These are phyloP conservation scores for Dallia pectoralis DNA, from an alignment of 2,797 vertebrate genomes.

Conservation along the genomic window DNA sequence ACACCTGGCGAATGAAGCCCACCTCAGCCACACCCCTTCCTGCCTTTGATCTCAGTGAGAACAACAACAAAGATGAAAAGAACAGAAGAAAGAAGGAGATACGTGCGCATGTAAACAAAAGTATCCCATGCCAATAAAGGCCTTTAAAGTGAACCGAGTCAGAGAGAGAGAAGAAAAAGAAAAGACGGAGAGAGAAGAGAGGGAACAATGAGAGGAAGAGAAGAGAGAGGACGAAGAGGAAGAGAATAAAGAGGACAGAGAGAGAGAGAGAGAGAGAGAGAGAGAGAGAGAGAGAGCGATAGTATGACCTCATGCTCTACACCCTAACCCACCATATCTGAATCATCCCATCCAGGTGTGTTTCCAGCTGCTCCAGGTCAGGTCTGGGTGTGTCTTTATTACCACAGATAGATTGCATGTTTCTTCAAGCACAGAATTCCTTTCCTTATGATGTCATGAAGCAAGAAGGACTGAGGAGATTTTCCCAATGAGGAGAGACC, in stretches of 20 bases:
- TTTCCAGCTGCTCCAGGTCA: conserved; percentile 64
- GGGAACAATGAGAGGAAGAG: conserved; percentile 27
- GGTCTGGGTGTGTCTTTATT: conserved; percentile 62
- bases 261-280: background rate
- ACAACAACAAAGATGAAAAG: conserved; percentile 30
- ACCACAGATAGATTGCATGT: conserved; percentile 52
- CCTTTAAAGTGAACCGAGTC: conserved; percentile 19
- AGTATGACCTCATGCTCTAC: conserved; percentile 59
- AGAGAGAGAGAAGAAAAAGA: conserved; percentile 8
- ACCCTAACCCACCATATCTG: conserved; percentile 50
- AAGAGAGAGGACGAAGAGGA: conserved; percentile 37
- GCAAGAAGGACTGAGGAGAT: background rate
- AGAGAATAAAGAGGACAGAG: background rate
- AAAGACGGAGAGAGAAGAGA: conserved; percentile 1
- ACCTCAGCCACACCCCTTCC: conserved; percentile 44
- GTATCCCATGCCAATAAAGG: too few species aligned
- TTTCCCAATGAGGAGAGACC: background rate
- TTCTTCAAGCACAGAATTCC: conserved; percentile 61
- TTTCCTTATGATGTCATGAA: background rate
- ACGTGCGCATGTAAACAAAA: background rate
- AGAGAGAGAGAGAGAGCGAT: conserved; percentile 28
- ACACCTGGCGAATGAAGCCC: conserved; percentile 56
- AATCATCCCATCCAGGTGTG: conserved; percentile 62
- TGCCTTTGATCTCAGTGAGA: conserved; percentile 52
- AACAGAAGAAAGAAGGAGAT: background rate